Base-by-base conservation (phyloP, 2,888 invertebrate genomes). In the Lacanobia wlatinum region DNA sequence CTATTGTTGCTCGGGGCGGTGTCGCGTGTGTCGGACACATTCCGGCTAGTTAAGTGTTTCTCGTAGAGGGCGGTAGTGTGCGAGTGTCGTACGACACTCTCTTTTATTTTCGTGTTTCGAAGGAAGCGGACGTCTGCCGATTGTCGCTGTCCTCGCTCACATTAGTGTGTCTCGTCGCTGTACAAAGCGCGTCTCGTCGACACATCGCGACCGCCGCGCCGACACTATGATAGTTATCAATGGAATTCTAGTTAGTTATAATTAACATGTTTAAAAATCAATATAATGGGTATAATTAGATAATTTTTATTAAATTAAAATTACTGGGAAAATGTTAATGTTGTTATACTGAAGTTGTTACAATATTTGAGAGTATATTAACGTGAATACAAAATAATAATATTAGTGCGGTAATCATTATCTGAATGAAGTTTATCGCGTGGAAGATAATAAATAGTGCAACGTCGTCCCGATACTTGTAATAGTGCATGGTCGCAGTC, bases 291-390 rank as follows among this genome's bases (percentile, higher is more conserved):
- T 94, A 93, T 90, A 90, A 93, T 92, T 94, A 95, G 94, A 92
- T 95, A 94, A 94, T 94, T 94, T 92, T 90, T 90, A 92, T 90
- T 90, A 92, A 92, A 86, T 70, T 84, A 83, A 82, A 92, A 90
- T 88, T 89, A 94, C 94, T 93, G 92, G 91, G 80, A 92, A 94
- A 95, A 94, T 95, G 96, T 96, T 96, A 95, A 95, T 89, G 95
- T 96, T 96, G 96, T 96, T 96, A 96, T 96, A 95, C 93, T 92
- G 94, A 96, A 95, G 94, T 96, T 96, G 96, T 96, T 96, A 96
- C 94, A 95, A 95, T 96, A 96, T 96, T 95, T 96, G 96, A 96
- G 96, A 96, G 96, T 96, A 96, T 96, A 96, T 95, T 93, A 93
- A 91, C 91, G 92, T 90, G 92, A 90, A 93, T 93, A 94, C 94